Base-by-base conservation (phyloP, 37 sponge, comb jelly and placozoan genomes). In the Crambe crambe region DNA sequence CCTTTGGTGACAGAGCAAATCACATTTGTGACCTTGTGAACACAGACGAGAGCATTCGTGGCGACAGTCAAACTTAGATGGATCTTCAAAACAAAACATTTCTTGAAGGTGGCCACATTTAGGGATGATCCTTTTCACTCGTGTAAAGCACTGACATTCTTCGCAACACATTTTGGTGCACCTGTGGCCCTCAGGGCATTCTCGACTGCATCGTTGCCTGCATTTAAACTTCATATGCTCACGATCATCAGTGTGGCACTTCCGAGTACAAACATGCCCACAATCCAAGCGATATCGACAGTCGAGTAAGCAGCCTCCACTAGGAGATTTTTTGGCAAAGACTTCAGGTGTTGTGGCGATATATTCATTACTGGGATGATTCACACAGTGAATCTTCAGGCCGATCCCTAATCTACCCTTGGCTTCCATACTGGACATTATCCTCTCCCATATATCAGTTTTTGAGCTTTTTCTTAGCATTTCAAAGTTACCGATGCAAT, bases 401-500 rank as follows among this genome's bases (percentile, higher is more conserved):
- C 38, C 63, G 20, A 60, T 47, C 30, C 89, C 89, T 58, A 85
- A 32, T 10, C 64, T 27, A 2, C 75, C 73, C 39, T 77, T 73
- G 32, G 59, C 35, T 51, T 80, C 80, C 66, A 97, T 40, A 36
- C 63, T 61, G 31, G 70, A 60, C 37, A 97, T 43, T 3, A 97
- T 76, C 0, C 34, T 36, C 17, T 82, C 76, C 97, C 97, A 97
- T 12, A 89, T 82, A 37, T 40, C 60, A n/a, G n/a, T n/a, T n/a
- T n/a, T n/a, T 17, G 72, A 69, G 2, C 85, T 57, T 5, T 31
- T 65, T 38, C 80, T 42, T 0, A 92, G 77, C 92, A 92, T 70
- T 29, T 76, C 34, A 76, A 92, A 81, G 37, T 98, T 98, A 17
- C 98, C 98, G 75, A 98, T 83, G 58, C 90, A 87, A 54, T 93